Evolutionary conservation across 2,113 vertebrate genomes (phyloP), one percentile per base, ranked within the genome.

Genomic region (Paraplagusia blochii): DNA sequence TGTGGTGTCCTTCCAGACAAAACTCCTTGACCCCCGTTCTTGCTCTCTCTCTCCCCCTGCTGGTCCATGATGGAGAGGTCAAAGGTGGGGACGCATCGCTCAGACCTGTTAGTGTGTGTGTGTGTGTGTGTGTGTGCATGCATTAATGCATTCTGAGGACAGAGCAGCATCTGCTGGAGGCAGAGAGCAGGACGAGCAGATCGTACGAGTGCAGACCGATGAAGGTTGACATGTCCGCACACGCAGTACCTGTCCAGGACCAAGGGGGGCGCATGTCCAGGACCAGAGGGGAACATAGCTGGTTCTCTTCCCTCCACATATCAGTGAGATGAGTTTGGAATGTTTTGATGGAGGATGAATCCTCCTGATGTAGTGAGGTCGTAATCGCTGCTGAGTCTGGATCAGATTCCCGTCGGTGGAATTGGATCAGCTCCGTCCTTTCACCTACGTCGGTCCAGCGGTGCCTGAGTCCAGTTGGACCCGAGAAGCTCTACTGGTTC

Each of bases 21-120:
- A 53, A 52, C 79, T 81, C 83, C 86, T 88, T 87, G 86, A 88
- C 86, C 86, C 83, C 70, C 57, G 65, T 49, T 67, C 84, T 76
- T 69, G 74, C 80, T 81, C 72, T 58, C 77, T 61, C 80, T 72
- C 76, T 74, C 83, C 70, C 86, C 83, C 84, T 88, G 86, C 80
- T 70, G 76, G 60, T 67, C 72, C 83, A 69, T 81, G 76, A 72
- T 76, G 72, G 74, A 85, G 81, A 81, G 85, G 86, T 76, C 70
- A 84, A 84, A 87, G 86, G 86, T 88, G 83, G 85, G 83, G 78
- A 80, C 76, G 78, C 77, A 81, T 81, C 78, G 75, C 80, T 87
- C 86, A 77, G 74, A 81, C 81, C 79, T 80, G 62, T 29, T 44
- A 40, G 45, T 44, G 61, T 40, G 39, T 66, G 46, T 43, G 53